Evolutionary conservation across 2,797 vertebrate species (phyloP).

Genomic region (Gorsachius magnificus): DNA sequence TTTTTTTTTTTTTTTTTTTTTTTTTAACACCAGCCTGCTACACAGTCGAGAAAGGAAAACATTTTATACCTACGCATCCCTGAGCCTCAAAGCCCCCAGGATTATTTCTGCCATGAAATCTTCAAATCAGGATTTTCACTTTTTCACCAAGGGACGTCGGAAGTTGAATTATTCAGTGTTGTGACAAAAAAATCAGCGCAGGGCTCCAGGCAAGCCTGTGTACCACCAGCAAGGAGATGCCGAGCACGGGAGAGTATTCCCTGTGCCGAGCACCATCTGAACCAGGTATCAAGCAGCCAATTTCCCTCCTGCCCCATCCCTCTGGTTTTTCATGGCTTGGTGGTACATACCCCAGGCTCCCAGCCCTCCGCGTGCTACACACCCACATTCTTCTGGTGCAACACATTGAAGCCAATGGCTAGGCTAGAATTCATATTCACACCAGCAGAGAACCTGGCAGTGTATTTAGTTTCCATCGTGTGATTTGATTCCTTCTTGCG

Average conservation of each 20-base stretch:
- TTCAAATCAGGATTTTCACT: background rate
- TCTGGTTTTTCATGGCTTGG: background rate
- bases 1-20: accelerated
- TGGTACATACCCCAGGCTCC: too few species aligned
- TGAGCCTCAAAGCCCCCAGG: background rate
- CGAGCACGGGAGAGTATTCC: background rate
- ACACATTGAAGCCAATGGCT: accelerated
- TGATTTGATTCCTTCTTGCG: background rate
- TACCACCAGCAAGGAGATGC: background rate
- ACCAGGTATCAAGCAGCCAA: accelerated
- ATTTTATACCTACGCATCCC: background rate
- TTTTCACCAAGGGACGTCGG: background rate
- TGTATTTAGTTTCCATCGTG: background rate
- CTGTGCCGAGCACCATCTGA: background rate
- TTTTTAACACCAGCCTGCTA: background rate
- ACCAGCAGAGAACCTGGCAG: background rate
- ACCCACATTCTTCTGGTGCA: background rate
- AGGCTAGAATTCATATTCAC: too few species aligned
- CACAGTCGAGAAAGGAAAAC: background rate
- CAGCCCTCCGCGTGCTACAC: too few species aligned
- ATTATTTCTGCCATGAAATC: background rate
- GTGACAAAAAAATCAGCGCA: background rate
- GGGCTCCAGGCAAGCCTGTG: background rate
- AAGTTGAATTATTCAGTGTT: background rate
- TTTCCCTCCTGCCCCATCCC: too few species aligned